Base-by-base conservation (phyloP, 2,113 vertebrate genomes). In the Fulmarus glacialis region DNA sequence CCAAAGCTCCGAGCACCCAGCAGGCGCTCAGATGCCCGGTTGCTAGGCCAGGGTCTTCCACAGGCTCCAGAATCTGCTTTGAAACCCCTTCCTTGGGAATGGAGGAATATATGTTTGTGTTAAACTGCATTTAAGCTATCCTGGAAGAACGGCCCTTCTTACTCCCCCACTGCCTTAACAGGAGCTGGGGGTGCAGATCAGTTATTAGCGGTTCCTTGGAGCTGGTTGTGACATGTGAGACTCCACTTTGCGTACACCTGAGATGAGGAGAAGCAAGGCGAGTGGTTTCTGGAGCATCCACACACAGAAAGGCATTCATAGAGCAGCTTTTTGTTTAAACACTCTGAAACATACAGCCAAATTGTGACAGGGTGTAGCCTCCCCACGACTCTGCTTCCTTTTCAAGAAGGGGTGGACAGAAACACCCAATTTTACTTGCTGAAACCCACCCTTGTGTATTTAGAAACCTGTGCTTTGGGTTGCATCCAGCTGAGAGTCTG, bases 11-110 rank as follows among this genome's bases (percentile, higher is more conserved):
- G 2, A 43, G 48, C 70, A 48, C 11, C 38, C 30, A 45, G 56
- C 38, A 40, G 29, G 11, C 0, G 1, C 66, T 50, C 11, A 23
- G 36, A 29, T 3, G 4, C 50, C 0, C 0, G 27, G 23, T 9
- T 53, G 52, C 59, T 24, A 40, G 20, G 34, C 52, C 29, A 29
- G 73, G 34, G 15, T 45, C 60, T 73, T 62, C 86, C 47, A 36
- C 16, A 36, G 45, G 17, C 45, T 67, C 26, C 32, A 34, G 47
- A 68, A 68, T 56, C 48, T 42, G 20, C 53, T 43, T 85, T 68
- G n/a, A 67, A 73, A 80, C 45, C 23, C 42, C 22, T 34, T 60
- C 79, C 36, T 20, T 55, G 62, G 30, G 53, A 36, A 50, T 29
- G 38, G 38, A 59, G 64, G 30, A 45, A n/a, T n/a, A 22, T 14